Base-by-base conservation (phyloP, 1,140 invertebrate species). In the Brachionus rotundiformis region DNA sequence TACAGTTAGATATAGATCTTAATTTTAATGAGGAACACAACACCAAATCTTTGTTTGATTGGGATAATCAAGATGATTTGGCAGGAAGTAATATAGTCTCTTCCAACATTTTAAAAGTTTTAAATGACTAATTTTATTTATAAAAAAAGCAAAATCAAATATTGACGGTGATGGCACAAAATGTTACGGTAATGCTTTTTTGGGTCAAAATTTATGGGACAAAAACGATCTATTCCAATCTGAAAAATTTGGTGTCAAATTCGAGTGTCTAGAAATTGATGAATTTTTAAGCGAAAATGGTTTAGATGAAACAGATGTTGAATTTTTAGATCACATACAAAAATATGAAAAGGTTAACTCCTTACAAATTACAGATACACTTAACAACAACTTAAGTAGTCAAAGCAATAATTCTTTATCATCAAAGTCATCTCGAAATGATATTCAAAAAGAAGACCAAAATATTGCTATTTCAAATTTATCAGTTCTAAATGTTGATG, bases 281-380 rank as follows among this genome's bases (percentile, higher is more conserved):
- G 94, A 96, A 89, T 96, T 97, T 89, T 91, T 97, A 83, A 93
- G 93, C 83, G 94, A 96, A 88, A 96, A 95, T 88, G 94, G 93
- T 16, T 36, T 81, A 44, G 65, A 68, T 49, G 54, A 63, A 63
- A 65, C 31, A 27, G 79, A 81, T 47, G 36, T 65, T 25, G 59
- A 81, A 47, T 81, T 79, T 79, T 41, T 79, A 16, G 76, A 63
- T 41, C 47, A 79, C 25, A 23, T 79, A 19, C 76, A 79, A 36
- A 54, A 59, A 27, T 63, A 25, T 25, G 59, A 63, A 36, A 63
- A 63, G 25, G 10, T 16, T 2, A 59, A 11, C 25, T 29, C 31
- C n/a, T 16, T 23, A 29, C 25, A 27, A 23, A 47, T 25, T 13
- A 29, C 19, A 27, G 41, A 73, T 4, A 73, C 29, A 10, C 11